Evolutionary conservation across 2,113 vertebrate genomes (phyloP).

Genomic region (Polyodon spathula): DNA sequence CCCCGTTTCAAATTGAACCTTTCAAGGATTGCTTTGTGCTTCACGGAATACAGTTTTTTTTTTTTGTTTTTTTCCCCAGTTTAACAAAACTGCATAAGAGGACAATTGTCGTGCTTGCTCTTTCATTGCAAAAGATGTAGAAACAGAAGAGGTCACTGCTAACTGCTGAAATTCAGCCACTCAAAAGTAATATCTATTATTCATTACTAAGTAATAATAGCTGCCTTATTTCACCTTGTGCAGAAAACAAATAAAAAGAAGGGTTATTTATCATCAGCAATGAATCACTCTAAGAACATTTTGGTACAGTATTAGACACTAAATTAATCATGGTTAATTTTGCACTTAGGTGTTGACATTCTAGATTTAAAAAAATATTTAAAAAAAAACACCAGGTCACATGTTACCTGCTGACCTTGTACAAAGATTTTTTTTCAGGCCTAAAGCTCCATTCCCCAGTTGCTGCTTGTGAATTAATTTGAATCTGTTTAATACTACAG

Average conservation of each 20-base stretch:
- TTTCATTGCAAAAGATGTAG: constrained; percentile 42
- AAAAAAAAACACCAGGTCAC: constrained; percentile 2
- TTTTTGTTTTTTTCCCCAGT: constrained; percentile 26
- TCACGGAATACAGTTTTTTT: constrained; percentile 15
- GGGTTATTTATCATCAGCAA: constrained; percentile 6
- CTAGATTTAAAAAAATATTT: constrained; percentile 1
- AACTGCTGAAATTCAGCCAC: constrained; percentile 19
- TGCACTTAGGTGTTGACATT: neutral
- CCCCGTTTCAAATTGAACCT: neutral
- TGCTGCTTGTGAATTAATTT: too few species aligned
- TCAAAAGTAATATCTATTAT: constrained; percentile 36
- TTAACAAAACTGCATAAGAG: constrained; percentile 42
- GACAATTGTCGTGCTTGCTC: constrained; percentile 31
- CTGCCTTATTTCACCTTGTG: constrained; percentile 32
- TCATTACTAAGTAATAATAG: constrained; percentile 33
- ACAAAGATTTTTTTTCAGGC: neutral
- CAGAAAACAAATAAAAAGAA: constrained; percentile 24
- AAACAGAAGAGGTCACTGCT: constrained; percentile 41
- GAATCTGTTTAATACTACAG: too few species aligned
- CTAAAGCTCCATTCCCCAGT: neutral
- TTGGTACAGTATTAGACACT: neutral
- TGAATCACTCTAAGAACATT: constrained; percentile 13
- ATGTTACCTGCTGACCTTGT: neutral
- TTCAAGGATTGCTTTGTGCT: neutral
- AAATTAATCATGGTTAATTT: constrained; percentile 15